Base-by-base conservation (phyloP, 92 coral and sea anemone genomes). In the Pocillopora meandrina region DNA sequence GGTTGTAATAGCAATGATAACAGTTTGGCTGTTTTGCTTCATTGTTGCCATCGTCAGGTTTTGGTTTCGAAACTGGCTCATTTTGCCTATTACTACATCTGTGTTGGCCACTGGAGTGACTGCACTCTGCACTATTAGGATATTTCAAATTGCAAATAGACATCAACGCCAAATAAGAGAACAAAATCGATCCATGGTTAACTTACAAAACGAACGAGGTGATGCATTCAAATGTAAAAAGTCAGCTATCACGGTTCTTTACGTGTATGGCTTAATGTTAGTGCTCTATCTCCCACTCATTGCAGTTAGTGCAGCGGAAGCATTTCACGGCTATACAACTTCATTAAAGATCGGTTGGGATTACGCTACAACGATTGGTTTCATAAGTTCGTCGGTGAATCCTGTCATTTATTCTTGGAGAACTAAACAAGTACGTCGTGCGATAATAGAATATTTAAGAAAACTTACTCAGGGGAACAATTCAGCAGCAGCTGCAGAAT, bases 221-320 rank as follows among this genome's bases (percentile, higher is more conserved):
- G 72, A 67, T 20, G 21, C 34, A 33, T 75, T 42, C 7, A 0
- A 42, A 42, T 42, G 49, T 42, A 42, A 42, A 42, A 42, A 42
- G 49, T 42, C 49, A 69, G 82, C 88, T 49, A 65, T 55, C 12
- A 84, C 83, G 10, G 58, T 76, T 60, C 42, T 84, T 47, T 84
- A 84, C 47, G 75, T 84, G 3, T 59, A 47, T 12, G 49, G 65
- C n/a, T 61, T 84, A 47, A 63, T 61, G 23, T n/a, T 84, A 23
- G 26, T 63, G 55, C 76, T 80, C 49, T 84, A 76, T 55, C 23
- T 84, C 3, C 49, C 49, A 42, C 0, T 42, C 49, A 42, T 42
- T 7, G 5, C 49, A 42, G 49, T 1, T 42, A 42, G 49, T 42
- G 49, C 49, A 42, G 3, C 49, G 3, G 49, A 42, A 42, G 49